A percentile compares a stretch with the other conserved stretches of the same genome.
Conservation (phyloP, 2,797 vertebrate genomes). For the Kryptopterus vitreolus region DNA sequence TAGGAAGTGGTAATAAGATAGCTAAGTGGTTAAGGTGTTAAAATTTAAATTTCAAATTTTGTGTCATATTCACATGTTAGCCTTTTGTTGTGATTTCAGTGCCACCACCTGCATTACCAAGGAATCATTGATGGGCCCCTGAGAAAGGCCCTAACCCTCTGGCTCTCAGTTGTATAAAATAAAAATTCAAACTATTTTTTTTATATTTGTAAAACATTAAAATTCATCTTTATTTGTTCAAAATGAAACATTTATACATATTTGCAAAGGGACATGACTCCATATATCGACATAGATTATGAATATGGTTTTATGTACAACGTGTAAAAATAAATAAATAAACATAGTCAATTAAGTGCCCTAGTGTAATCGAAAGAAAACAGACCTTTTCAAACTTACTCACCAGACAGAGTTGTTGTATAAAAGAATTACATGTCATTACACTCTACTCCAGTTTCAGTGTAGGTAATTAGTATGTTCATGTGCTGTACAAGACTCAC, state of each 20-base stretch:
- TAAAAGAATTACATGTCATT: constrained; percentile 13
- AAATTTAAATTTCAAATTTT: too few relatives aligned
- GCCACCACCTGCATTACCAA: too few relatives aligned
- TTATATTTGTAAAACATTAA: background rate
- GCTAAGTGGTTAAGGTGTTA: too few relatives aligned
- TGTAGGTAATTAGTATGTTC: constrained; percentile 3
- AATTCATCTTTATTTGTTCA: constrained; percentile 21
- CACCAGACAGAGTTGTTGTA: background rate
- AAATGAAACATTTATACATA: constrained; percentile 23
- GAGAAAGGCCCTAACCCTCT: too few relatives aligned
- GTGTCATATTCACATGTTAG: too few relatives aligned
- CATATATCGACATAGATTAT: constrained; percentile 19
- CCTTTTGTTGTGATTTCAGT: too few relatives aligned
- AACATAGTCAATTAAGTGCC: constrained; percentile 47
- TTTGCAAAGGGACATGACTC: constrained; percentile 2
- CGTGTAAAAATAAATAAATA: constrained; percentile 50
- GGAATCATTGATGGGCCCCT: too few relatives aligned
- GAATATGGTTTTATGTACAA: constrained; percentile 49
- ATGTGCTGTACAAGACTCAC: background rate
- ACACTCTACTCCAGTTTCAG: background rate
- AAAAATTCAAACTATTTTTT: background rate
- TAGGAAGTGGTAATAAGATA: too few relatives aligned
- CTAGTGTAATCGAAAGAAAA: constrained; percentile 29
- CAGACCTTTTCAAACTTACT: background rate
- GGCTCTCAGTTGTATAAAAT: too few relatives aligned